Evolutionary conservation across 92 coral and sea anemone genomes (phyloP), one percentile per base, ranked within the genome.

Genomic region (Plumapathes pennacea): DNA sequence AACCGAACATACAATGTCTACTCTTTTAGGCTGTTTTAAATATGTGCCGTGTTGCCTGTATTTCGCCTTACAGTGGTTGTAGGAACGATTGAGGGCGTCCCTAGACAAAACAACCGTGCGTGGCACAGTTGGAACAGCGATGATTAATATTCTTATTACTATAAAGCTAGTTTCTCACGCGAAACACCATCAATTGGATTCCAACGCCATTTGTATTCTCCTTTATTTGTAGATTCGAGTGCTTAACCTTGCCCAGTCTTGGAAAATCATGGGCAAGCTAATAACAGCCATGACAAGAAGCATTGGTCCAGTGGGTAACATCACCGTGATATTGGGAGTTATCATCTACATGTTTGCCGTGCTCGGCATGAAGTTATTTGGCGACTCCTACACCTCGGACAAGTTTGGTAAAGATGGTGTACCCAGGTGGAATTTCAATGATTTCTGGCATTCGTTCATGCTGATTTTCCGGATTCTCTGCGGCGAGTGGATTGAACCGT

Each of bases 401-500:
- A 78, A 75, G 47, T 86, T 86, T 70, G 95, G 89, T 36, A 38
- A 69, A 0, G 78, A 53, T n/a, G 57, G 72, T 3, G 76, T 86
- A 4, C 95, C 95, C 25, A 85, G 89, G 49, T 86, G 95, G 95
- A 86, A 86, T 36, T 78, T 86, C 57, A 81, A 53, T 37, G 82
- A 86, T 32, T 86, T 86, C 42, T 38, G 75, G 46, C 95, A 86
- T 40, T 80, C 95, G 39, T 60, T 77, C 40, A 86, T 86, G 95
- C 81, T 86, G 89, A 89, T 86, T 36, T 85, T 85, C 50, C 41
- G 94, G 49, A 83, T 85, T 40, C 41, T 85, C 40, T 85, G 94
- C 30, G 86, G 94, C 12, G 94, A 85, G 38, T 85, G 94, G 94
- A 84, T 85, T 6, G 94, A 85, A 36, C 94, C 95, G 10, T 65